Conservation (phyloP, 2,113 vertebrate species). For the Pterocles gutturalis region DNA sequence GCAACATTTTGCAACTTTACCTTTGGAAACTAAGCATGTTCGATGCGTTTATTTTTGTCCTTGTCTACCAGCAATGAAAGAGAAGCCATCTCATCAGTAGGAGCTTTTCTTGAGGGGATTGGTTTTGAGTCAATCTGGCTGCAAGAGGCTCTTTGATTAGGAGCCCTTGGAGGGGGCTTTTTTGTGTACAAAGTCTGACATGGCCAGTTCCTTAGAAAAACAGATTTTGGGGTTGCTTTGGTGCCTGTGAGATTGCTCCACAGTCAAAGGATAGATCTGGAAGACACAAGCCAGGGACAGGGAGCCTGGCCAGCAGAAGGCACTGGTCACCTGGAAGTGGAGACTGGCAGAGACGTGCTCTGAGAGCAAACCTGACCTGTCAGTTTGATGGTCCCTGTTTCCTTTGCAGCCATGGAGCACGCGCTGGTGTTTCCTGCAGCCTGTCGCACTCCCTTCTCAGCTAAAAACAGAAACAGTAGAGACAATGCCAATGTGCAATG, state of each 20-base stretch:
- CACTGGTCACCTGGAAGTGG: not conserved
- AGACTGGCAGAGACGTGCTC: not conserved
- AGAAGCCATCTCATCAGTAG: not conserved
- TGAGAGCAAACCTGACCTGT: not conserved
- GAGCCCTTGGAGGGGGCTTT: not conserved
- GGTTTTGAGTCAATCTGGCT: not conserved
- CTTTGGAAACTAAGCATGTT: not conserved
- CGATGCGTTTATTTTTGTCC: not conserved
- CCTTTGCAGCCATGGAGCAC: not conserved
- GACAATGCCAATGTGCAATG: not conserved
- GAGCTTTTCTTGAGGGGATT: not conserved
- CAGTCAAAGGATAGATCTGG: not conserved
- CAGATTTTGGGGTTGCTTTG: not conserved
- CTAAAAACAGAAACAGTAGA: not conserved
- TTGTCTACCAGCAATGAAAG: not conserved
- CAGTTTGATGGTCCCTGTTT: not conserved
- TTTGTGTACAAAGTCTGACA: not conserved
- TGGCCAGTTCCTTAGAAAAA: not conserved
- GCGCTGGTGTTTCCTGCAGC: not conserved
- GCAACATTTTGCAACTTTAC: not conserved
- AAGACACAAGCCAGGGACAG: not conserved
- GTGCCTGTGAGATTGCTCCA: not conserved
- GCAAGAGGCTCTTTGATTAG: not conserved
- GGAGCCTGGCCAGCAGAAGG: not conserved
- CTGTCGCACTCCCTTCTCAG: rapidly evolving